phyloP scores from a whole-genome alignment of 2,797 vertebrate species.

The Pangasius macronema region DNA sequence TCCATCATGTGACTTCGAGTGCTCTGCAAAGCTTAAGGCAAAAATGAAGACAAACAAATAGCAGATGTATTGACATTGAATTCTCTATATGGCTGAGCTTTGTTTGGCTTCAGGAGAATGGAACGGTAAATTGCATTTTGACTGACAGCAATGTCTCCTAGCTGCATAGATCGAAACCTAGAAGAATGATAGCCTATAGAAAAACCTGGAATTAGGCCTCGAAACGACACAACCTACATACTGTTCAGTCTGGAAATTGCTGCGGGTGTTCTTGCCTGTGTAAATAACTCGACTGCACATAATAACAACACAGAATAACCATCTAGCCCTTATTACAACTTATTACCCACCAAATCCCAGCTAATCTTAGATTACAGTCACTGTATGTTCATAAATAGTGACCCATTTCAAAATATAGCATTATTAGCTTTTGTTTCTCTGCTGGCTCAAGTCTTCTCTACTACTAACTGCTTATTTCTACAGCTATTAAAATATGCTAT shows the following conservation, averaged over 20 bases:
- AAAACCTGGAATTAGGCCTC: slow-evolving; percentile 1
- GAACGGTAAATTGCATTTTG: slow-evolving; percentile 45
- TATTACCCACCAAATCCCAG: slow-evolving; percentile 18
- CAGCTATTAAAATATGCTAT: background rate
- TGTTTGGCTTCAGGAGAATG: slow-evolving; percentile 45
- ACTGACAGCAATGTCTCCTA: slow-evolving; percentile 33
- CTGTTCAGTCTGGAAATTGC: slow-evolving; percentile 4
- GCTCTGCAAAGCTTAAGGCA: slow-evolving; percentile 37
- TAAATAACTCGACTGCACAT: background rate
- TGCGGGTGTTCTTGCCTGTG: background rate
- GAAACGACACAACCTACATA: background rate
- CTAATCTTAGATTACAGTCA: slow-evolving; percentile 1
- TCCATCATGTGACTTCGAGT: slow-evolving; percentile 44
- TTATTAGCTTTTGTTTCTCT: slow-evolving; percentile 8
- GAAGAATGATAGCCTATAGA: background rate
- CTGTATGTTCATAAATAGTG: slow-evolving; percentile 11
- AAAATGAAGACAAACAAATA: slow-evolving; percentile 49
- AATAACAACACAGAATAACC: background rate
- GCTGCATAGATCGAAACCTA: slow-evolving; percentile 17
- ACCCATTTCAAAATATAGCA: slow-evolving; percentile 28
- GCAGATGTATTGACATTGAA: slow-evolving; percentile 44
- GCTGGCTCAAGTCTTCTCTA: background rate
- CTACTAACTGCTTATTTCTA: background rate
- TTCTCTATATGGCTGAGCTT: slow-evolving; percentile 42
- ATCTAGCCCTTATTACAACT: background rate